Percentiles rank a stretch among this genome's conserved stretches.
Evolutionary conservation across 2,888 invertebrate species (phyloP).

Genomic region (Toxonevra muliebris): DNA sequence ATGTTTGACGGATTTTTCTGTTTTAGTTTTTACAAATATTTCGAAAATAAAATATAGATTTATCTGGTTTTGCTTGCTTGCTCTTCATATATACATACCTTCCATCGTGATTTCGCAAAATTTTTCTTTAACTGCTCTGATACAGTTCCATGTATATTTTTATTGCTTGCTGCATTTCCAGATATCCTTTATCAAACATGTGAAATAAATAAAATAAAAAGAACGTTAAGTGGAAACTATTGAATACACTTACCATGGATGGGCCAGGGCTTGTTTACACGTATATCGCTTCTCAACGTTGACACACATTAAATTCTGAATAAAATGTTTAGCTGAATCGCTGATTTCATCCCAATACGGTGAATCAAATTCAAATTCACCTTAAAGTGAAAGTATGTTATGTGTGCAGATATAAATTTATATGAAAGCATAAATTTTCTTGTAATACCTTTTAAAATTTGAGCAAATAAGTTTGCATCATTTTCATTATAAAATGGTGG

Average conservation of each 20-base stretch:
- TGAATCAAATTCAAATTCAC: conserved; percentile 99
- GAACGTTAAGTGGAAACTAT: not conserved
- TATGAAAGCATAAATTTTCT: not conserved
- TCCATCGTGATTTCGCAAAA: conserved; percentile 99
- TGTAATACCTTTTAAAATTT: conserved; percentile 84
- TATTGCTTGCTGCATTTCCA: conserved; percentile 97
- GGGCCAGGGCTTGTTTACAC: conserved; percentile 93
- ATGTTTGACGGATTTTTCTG: no score
- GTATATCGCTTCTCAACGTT: conserved; percentile 95
- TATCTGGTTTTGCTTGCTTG: not conserved
- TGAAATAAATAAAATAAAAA: not conserved
- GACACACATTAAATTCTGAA: conserved; percentile 97
- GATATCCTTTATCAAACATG: conserved; percentile 73
- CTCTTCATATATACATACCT: conserved; percentile 59
- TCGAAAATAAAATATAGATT: not conserved
- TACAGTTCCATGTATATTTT: conserved; percentile 98
- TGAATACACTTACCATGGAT: conserved; percentile 79
- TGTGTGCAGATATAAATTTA: not conserved
- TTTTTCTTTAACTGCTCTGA: conserved; percentile 99
- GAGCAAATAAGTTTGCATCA: conserved; percentile 98
- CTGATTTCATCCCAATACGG: conserved; percentile 99
- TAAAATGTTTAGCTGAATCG: conserved; percentile 99
- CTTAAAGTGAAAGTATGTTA: conserved; percentile 39
- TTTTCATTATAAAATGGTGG: conserved; percentile 99
- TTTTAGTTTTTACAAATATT: not conserved